A percentile compares a stretch with the other conserved stretches of the same genome.
Evolutionary conservation across 2,113 vertebrate genomes (phyloP).

Genomic region (Hystrix brachyura): DNA sequence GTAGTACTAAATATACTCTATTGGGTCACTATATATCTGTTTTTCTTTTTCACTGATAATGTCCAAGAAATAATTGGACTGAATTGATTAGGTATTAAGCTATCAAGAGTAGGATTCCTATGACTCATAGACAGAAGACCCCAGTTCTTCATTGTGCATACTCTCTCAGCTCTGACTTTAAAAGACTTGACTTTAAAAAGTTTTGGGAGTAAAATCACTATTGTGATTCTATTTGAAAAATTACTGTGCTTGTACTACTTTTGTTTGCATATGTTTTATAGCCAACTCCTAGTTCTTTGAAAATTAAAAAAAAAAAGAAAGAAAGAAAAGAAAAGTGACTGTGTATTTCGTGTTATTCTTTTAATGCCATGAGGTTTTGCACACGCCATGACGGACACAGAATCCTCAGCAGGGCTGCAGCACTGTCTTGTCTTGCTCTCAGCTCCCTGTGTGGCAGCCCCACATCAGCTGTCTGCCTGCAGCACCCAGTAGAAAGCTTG

Average conservation of each 20-base stretch:
- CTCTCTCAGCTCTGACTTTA: neutral
- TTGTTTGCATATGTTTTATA: neutral
- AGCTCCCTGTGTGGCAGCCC: neutral
- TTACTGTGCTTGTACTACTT: no score
- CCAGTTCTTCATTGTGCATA: rapidly evolving
- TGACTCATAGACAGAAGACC: neutral
- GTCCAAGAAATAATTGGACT: neutral
- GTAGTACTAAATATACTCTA: rapidly evolving
- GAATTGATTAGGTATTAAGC: neutral
- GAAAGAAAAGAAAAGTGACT: neutral
- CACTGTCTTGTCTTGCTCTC: neutral
- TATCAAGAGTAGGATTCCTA: neutral
- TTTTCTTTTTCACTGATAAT: neutral
- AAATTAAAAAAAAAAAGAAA: neutral
- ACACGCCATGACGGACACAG: neutral
- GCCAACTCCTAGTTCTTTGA: neutral
- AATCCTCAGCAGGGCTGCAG: neutral
- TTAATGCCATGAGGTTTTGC: neutral
- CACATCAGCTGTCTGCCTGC: neutral
- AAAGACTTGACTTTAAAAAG: neutral
- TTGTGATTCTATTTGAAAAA: no score
- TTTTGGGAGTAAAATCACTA: neutral
- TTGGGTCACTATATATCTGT: rapidly evolving
- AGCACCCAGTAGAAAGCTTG: neutral
- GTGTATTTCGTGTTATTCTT: rapidly evolving